phyloP scores from a whole-genome alignment of 2,888 invertebrate species.

The Panorpa germanica region DNA sequence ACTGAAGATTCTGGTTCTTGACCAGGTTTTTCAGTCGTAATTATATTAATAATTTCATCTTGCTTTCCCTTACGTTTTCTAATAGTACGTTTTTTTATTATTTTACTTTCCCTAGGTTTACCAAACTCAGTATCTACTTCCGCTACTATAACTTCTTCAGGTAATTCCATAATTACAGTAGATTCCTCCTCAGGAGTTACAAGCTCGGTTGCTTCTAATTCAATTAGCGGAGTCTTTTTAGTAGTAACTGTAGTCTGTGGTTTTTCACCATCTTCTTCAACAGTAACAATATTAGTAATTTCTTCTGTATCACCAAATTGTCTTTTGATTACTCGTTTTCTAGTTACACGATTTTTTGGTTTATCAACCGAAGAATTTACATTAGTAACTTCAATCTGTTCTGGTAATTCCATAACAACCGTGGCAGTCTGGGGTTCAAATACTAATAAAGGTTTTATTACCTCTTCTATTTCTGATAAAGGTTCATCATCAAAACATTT shows the following conservation, averaged over 20 bases:
- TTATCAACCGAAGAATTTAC: constrained; percentile 15
- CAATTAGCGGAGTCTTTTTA: constrained; percentile 13
- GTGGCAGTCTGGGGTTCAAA: too few species aligned
- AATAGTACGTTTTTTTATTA: constrained; percentile 19
- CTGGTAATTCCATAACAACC: constrained; percentile 14
- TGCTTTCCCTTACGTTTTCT: constrained; percentile 19
- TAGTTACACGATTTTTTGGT: constrained; percentile 18
- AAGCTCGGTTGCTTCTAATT: constrained; percentile 15
- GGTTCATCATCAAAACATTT: constrained; percentile 10
- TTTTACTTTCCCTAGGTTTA: constrained; percentile 20
- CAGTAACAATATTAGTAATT: constrained; percentile 22
- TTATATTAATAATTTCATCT: constrained; percentile 21
- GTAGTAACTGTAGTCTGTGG: constrained; percentile 17
- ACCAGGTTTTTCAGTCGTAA: constrained; percentile 18
- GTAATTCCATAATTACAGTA: constrained; percentile 18
- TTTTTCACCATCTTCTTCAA: constrained; percentile 20
- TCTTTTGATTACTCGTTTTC: constrained; percentile 22
- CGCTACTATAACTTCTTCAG: constrained; percentile 22
- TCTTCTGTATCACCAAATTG: constrained; percentile 19
- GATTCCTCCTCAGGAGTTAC: constrained; percentile 13
- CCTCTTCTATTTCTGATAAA: constrained; percentile 10
- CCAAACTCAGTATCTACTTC: constrained; percentile 22
- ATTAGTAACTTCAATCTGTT: constrained; percentile 15
- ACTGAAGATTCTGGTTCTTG: constrained; percentile 20
- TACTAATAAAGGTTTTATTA: too few species aligned